Percentiles rank a stretch among this genome's conserved stretches.
phyloP scores from a whole-genome alignment of 1,140 invertebrate genomes.

The Babylonia areolata region DNA sequence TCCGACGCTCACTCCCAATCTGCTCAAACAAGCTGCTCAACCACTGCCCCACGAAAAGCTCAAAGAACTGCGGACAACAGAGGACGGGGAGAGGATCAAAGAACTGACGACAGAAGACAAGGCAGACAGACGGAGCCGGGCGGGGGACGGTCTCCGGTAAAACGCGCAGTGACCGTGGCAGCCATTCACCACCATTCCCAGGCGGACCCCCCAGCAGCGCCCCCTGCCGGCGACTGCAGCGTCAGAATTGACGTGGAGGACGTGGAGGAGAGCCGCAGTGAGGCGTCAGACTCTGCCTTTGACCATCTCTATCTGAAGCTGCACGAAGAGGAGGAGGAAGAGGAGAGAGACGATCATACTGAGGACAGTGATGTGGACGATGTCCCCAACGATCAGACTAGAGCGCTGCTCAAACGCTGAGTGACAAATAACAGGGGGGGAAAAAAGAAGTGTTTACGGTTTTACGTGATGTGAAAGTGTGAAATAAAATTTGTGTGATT shows the following conservation, averaged over 20 bases:
- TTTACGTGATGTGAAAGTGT: too few species aligned
- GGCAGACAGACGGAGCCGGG: too few species aligned
- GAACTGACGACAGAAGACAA: not conserved
- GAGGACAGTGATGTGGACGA: not conserved
- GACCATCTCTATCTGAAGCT: not conserved
- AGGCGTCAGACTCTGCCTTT: not conserved
- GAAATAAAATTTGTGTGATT: too few species aligned
- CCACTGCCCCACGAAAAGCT: not conserved
- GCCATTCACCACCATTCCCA: not conserved
- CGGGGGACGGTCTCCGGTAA: not conserved
- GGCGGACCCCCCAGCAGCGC: too few species aligned
- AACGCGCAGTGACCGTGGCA: constrained; percentile 19
- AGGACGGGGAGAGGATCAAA: not conserved
- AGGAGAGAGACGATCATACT: not conserved
- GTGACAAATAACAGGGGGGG: too few species aligned
- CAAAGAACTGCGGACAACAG: not conserved
- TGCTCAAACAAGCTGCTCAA: not conserved
- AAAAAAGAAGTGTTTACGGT: too few species aligned
- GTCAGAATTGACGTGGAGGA: constrained; percentile 20
- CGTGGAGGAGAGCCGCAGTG: not conserved
- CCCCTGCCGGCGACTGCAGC: not conserved
- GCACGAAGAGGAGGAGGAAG: constrained; percentile 11
- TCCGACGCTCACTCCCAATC: too few species aligned
- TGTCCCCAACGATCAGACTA: not conserved
- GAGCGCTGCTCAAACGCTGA: constrained; percentile 9